These are phyloP conservation scores for Corythornis vintsioides DNA, from an alignment of 2,113 vertebrate species.

Conservation along the genomic window DNA sequence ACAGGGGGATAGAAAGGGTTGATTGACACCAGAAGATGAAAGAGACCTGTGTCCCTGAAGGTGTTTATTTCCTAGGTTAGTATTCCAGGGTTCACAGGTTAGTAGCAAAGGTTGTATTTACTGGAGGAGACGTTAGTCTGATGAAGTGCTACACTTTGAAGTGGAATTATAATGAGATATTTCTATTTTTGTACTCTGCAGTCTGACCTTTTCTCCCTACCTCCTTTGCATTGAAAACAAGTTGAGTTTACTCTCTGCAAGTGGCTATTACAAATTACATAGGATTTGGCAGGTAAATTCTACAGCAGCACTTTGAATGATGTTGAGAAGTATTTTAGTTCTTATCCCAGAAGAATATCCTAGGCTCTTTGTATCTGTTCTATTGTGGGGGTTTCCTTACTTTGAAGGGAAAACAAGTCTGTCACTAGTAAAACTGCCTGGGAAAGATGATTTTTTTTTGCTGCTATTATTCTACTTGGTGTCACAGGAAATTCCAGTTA, in stretches of 20 bases:
- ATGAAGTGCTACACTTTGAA: not conserved
- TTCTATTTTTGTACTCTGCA: not conserved
- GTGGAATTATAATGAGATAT: not conserved
- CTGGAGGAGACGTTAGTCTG: not conserved
- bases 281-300: not conserved
- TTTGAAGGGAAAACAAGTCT: not conserved
- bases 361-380: not conserved
- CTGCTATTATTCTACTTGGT: not conserved
- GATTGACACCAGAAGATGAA: not conserved
- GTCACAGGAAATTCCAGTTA: conserved; percentile 30
- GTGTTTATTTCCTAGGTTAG: conserved; percentile 1
- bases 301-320: not conserved
- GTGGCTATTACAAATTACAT: not conserved
- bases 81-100: not conserved
- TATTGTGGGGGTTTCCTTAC: not conserved
- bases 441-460: not conserved
- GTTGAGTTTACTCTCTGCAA: not conserved
- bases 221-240: not conserved
- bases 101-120: conserved; percentile 7
- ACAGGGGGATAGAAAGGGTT: not conserved
- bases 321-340: not conserved
- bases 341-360: not conserved
- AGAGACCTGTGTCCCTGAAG: not conserved
- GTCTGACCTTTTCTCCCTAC: conserved; percentile 29
- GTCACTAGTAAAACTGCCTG: not conserved